phyloP scores from a whole-genome alignment of 2,113 vertebrate species.

The Forbesichthys agassizii region DNA sequence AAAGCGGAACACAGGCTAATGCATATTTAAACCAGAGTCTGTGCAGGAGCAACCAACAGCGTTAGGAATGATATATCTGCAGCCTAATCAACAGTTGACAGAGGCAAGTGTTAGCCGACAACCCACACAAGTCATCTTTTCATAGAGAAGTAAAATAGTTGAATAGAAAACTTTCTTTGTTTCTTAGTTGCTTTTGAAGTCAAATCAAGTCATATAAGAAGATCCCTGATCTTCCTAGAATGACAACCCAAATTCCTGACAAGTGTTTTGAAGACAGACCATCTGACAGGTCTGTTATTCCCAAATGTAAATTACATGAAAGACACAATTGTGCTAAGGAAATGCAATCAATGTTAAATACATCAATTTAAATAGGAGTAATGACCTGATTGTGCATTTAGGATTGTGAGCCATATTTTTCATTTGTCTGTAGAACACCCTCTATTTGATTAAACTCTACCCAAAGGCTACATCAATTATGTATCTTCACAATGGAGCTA shows the following conservation, averaged over 20 bases:
- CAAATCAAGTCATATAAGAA: no score
- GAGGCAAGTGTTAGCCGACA: slow-evolving; percentile 53
- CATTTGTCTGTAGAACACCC: slow-evolving; percentile 56
- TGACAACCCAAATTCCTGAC: neutral
- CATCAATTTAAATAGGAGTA: slow-evolving; percentile 62
- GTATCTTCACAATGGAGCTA: slow-evolving; percentile 75
- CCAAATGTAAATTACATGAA: slow-evolving; percentile 18
- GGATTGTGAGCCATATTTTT: slow-evolving; percentile 64
- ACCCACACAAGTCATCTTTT: slow-evolving; percentile 46
- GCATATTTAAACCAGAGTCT: slow-evolving; percentile 34
- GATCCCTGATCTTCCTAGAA: neutral
- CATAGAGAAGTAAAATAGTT: slow-evolving; percentile 41
- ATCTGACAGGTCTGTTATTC: slow-evolving; percentile 20
- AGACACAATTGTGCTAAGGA: slow-evolving; percentile 27
- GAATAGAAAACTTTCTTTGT: no score
- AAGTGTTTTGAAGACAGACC: neutral
- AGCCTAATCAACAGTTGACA: slow-evolving; percentile 54
- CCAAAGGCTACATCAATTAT: slow-evolving; percentile 77
- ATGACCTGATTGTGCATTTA: slow-evolving; percentile 35
- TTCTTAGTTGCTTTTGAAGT: no score
- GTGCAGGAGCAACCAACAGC: slow-evolving; percentile 34
- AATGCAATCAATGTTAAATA: slow-evolving; percentile 54
- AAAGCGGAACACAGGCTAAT: neutral
- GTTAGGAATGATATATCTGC: slow-evolving; percentile 44
- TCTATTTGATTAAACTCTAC: slow-evolving; percentile 75